Conservation (phyloP, 2,113 vertebrate species). For the Silurus meridionalis region DNA sequence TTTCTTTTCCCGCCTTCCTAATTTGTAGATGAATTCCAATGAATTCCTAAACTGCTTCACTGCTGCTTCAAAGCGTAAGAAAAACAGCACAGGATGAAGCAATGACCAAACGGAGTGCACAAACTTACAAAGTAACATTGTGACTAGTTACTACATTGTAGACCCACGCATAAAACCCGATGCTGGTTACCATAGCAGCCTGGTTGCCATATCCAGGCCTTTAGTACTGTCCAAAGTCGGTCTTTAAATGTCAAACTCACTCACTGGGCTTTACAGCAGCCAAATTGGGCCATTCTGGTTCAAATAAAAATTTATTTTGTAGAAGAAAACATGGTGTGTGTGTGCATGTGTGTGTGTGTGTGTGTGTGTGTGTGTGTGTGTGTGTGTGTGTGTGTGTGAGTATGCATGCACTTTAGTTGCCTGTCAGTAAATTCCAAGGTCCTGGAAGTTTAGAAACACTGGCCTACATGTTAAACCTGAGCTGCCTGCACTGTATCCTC, state of each 20-base stretch:
- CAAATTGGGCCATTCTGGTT: constrained; percentile 8
- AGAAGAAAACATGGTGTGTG: background rate
- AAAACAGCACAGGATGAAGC: constrained; percentile 1
- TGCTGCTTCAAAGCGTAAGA: constrained; percentile 43
- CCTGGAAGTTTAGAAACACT: background rate
- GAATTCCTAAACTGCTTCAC: constrained; percentile 33
- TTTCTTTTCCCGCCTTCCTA: background rate
- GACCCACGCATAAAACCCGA: constrained; percentile 39
- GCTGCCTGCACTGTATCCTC: background rate
- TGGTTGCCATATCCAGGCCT: constrained; percentile 8
- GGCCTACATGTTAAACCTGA: background rate
- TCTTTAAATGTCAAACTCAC: constrained; percentile 30
- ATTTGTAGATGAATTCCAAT: constrained; percentile 51
- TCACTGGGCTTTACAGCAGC: background rate
- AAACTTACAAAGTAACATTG: constrained; percentile 25
- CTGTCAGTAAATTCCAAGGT: background rate
- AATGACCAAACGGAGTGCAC: constrained; percentile 24
- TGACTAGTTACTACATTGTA: constrained; percentile 26
- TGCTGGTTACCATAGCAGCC: constrained; percentile 54
- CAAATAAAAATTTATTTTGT: background rate
- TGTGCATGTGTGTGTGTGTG: background rate
- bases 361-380: background rate
- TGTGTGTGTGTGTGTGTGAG: background rate
- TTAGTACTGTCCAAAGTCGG: background rate
- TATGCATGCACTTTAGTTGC: background rate